A percentile compares a stretch with the other conserved stretches of the same genome.
These are phyloP conservation scores for Clarias pachynema DNA, from an alignment of 2,797 vertebrate genomes.

Conservation along the genomic window DNA sequence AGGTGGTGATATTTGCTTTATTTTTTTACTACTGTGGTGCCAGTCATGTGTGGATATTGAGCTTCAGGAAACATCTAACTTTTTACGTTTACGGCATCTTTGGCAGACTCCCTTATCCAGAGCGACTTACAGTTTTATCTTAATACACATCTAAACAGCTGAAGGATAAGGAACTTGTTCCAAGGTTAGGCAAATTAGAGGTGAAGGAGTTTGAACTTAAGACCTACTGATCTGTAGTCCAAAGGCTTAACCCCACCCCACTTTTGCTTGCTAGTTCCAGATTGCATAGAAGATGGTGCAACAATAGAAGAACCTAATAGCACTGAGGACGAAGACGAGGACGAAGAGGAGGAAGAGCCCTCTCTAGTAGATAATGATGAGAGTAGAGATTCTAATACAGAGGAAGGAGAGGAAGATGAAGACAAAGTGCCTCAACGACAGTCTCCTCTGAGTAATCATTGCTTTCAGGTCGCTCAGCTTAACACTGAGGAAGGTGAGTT, in stretches of 20 bases:
- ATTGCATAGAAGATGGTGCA: constrained; percentile 68
- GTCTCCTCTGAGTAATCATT: constrained; percentile 71
- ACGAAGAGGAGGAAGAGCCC: constrained; percentile 54
- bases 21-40: background rate
- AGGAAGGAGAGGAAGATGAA: constrained; percentile 60
- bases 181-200: too few species aligned
- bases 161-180: too few species aligned
- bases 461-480: constrained; percentile 66
- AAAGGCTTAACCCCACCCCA: too few species aligned
- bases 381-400: constrained; percentile 59
- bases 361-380: constrained; percentile 63
- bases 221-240: too few species aligned
- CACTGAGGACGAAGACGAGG: constrained; percentile 59
- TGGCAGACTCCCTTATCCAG: too few species aligned
- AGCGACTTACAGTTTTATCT: too few species aligned
- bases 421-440: constrained; percentile 64
- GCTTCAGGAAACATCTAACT: background rate
- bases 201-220: too few species aligned
- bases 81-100: background rate
- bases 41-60: background rate
- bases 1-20: constrained; percentile 1
- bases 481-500: constrained; percentile 71
- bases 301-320: constrained; percentile 43
- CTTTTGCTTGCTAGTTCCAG: constrained; percentile 54
- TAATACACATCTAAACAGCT: too few species aligned